These are phyloP conservation scores for Leucopsar rothschildi DNA, from an alignment of 2,113 vertebrate species.

Conservation along the genomic window DNA sequence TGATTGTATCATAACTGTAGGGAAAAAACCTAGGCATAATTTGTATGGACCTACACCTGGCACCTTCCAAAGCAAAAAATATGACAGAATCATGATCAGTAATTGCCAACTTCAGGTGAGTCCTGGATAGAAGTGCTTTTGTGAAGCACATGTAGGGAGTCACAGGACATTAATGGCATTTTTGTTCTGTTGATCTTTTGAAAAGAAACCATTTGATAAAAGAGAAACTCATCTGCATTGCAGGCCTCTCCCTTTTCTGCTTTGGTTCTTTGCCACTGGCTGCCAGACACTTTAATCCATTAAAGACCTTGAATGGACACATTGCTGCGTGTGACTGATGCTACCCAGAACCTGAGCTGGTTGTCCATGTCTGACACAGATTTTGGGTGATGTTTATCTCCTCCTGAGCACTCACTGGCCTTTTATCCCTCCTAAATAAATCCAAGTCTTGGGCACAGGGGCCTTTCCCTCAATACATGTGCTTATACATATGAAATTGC, in stretches of 20 bases:
- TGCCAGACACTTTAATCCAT: background rate
- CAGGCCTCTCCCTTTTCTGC: background rate
- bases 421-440: background rate
- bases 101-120: background rate
- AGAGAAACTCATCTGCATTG: background rate
- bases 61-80: background rate
- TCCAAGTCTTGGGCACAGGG: background rate
- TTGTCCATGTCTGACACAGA: background rate
- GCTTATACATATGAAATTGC: background rate
- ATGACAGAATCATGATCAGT: background rate
- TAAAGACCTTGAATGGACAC: background rate
- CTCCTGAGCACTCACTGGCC: background rate
- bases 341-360: background rate
- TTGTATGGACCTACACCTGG: background rate
- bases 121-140: background rate
- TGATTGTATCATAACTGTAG: background rate
- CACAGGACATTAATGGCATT: background rate
- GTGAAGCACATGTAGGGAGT: background rate
- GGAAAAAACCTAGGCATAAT: background rate
- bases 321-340: background rate
- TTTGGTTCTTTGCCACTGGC: background rate
- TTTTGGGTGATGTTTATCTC: background rate
- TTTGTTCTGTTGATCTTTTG: background rate
- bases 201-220: background rate
- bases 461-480: background rate